phyloP scores from a whole-genome alignment of 2,113 vertebrate genomes.

The Heterochromis multidens region DNA sequence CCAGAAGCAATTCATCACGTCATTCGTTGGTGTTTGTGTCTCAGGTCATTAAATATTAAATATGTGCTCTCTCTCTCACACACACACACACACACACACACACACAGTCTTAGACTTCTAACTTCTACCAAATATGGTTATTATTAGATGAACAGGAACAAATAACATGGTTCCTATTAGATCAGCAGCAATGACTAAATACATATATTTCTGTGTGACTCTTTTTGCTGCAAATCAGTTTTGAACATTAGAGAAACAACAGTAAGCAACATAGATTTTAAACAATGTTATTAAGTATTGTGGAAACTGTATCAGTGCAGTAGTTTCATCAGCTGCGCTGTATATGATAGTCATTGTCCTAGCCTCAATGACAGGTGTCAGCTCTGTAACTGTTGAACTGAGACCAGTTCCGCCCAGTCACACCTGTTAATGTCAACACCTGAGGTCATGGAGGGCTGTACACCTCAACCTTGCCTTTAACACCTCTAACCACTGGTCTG shows the following conservation, averaged over 20 bases:
- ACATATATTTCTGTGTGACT: background rate
- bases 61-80: background rate
- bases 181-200: constrained; percentile 22
- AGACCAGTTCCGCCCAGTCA: constrained; percentile 40
- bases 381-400: constrained; percentile 23
- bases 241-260: background rate
- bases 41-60: constrained; percentile 49
- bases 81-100: background rate
- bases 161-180: constrained; percentile 12
- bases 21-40: constrained; percentile 41
- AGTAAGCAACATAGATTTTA: background rate
- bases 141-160: constrained; percentile 26
- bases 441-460: constrained; percentile 42
- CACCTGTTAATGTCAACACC: constrained; percentile 63
- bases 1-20: constrained; percentile 39
- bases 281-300: background rate
- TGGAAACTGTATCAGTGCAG: background rate
- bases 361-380: constrained; percentile 52
- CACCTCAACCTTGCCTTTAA: constrained; percentile 48
- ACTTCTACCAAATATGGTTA: constrained; percentile 40
- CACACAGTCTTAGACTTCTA: background rate
- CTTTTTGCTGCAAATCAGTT: background rate
- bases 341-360: constrained; percentile 31
- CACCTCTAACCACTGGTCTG: constrained; percentile 54
- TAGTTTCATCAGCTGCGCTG: constrained; percentile 1